Percentiles rank a stretch among this genome's conserved stretches.
Conservation (phyloP, 2,797 vertebrate genomes). For the Pantherophis alleghaniensis region DNA sequence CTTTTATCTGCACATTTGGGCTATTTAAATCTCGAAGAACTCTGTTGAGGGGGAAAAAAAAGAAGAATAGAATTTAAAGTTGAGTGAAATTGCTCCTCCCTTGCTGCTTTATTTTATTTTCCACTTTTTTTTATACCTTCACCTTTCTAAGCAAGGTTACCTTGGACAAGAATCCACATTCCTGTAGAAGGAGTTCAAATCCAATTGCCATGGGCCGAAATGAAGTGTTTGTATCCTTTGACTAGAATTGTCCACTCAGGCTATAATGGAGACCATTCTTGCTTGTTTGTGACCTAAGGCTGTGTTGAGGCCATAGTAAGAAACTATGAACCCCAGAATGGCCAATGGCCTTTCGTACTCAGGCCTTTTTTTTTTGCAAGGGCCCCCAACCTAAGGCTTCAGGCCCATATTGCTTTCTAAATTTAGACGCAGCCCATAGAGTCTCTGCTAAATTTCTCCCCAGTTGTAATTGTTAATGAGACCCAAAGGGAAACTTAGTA, state of each 20-base stretch:
- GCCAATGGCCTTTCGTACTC: neutral
- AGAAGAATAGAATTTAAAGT: neutral
- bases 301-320: neutral
- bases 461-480: neutral
- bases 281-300: neutral
- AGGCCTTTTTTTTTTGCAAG: neutral
- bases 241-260: neutral
- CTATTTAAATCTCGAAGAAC: neutral
- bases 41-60: neutral
- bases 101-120: neutral
- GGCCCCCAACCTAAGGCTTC: neutral
- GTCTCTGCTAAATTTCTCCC: neutral
- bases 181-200: neutral
- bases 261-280: neutral
- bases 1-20: neutral
- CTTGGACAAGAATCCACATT: neutral
- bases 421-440: neutral
- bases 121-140: neutral
- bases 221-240: neutral
- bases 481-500: neutral
- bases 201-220: neutral
- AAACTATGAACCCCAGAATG: neutral
- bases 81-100: neutral
- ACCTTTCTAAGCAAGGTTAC: neutral
- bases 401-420: neutral